phyloP scores from a whole-genome alignment of 2,113 vertebrate genomes.

The Peromyscus leucopus region DNA sequence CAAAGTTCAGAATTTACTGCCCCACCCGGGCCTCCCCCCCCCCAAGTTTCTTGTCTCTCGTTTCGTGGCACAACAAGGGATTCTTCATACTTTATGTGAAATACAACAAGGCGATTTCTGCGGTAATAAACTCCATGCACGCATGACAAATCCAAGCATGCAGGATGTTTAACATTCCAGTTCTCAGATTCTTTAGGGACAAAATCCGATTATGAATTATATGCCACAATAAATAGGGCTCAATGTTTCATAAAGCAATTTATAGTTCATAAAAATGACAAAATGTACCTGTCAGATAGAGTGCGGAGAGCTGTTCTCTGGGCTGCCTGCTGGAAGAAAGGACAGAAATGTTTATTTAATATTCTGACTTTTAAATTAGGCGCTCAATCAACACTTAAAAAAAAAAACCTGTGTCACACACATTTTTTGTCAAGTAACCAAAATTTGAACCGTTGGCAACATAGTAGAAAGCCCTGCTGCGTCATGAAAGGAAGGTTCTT shows the following conservation, averaged over 20 bases:
- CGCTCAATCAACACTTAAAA: conserved; percentile 86
- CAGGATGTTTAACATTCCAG: conserved; percentile 90
- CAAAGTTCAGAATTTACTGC: conserved; percentile 87
- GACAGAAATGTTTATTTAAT: conserved; percentile 91
- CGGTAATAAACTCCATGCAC: conserved; percentile 88
- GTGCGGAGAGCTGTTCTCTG: conserved; percentile 89
- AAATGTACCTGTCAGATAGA: conserved; percentile 92
- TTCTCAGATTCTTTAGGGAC: conserved; percentile 89
- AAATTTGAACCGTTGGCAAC: conserved; percentile 82
- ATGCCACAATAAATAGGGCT: conserved; percentile 90
- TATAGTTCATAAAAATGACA: conserved; percentile 93
- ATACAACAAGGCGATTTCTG: conserved; percentile 87
- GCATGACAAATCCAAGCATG: conserved; percentile 90
- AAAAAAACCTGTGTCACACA: conserved; percentile 81
- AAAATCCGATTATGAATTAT: conserved; percentile 91
- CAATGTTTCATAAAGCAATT: conserved; percentile 91
- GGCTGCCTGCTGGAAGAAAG: conserved; percentile 91
- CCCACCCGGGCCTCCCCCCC: conserved; percentile 77
- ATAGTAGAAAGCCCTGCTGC: conserved; percentile 53
- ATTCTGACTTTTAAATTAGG: conserved; percentile 89
- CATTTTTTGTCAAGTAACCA: conserved; percentile 86
- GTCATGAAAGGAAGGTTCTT: conserved; percentile 78
- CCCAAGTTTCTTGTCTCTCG: conserved; percentile 85
- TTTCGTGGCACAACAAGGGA: conserved; percentile 87
- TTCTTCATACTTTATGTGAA: conserved; percentile 88